Evolutionary conservation across 2,888 invertebrate genomes (phyloP).

Genomic region (Chrysodeixis includens): DNA sequence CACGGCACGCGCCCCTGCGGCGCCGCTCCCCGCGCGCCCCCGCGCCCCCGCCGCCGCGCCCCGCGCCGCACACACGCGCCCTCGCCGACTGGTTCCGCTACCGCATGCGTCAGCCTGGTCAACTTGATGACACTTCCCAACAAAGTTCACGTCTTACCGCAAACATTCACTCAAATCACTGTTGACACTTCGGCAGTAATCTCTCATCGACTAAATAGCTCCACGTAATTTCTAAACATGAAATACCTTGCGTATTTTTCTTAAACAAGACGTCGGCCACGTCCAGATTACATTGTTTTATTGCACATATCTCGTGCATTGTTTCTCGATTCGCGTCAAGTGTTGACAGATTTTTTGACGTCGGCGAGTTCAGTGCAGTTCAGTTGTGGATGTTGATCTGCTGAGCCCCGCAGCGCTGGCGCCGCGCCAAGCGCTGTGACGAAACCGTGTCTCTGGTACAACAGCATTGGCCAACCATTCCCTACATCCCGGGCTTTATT

Average conservation of each 20-base stretch:
- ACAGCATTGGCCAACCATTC: constrained; percentile 61
- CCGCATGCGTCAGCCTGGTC: constrained; percentile 87
- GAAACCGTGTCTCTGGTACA: constrained; percentile 67
- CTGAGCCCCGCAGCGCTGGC: constrained; percentile 67
- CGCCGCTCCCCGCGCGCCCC: constrained; percentile 69
- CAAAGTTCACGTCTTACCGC: constrained; percentile 50
- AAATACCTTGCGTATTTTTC: neutral
- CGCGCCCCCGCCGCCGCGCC: constrained; percentile 34
- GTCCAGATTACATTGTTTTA: constrained; percentile 55
- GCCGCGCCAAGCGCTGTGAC: constrained; percentile 70
- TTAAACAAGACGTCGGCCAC: constrained; percentile 41
- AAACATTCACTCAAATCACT: constrained; percentile 22
- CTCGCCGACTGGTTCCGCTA: constrained; percentile 75
- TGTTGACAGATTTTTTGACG: constrained; percentile 67
- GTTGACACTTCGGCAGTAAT: constrained; percentile 16
- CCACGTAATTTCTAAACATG: neutral
- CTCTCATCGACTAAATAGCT: neutral
- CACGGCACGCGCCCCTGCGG: constrained; percentile 77
- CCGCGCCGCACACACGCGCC: constrained; percentile 57
- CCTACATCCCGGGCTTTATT: constrained; percentile 52
- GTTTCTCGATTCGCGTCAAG: constrained; percentile 62
- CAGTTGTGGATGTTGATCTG: constrained; percentile 59
- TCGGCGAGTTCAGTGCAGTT: constrained; percentile 69
- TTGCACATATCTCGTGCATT: constrained; percentile 58
- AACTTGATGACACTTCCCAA: constrained; percentile 61